Base-by-base conservation (phyloP, 1,140 invertebrate genomes). In the Dendrolimus punctatus region DNA sequence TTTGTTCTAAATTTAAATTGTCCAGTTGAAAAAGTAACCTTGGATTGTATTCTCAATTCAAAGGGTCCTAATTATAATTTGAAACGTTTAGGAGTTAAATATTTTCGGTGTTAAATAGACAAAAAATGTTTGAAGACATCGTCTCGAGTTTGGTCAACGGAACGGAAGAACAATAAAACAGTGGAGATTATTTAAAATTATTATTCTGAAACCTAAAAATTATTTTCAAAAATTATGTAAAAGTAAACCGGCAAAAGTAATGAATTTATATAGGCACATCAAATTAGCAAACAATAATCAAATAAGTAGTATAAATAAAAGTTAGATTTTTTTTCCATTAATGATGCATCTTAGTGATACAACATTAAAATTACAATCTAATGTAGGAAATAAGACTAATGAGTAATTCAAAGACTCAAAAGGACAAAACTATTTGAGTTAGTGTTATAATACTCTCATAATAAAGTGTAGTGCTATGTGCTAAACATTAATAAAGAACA, bases 61-160 rank as follows among this genome's bases (percentile, higher is more conserved):
- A 80, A 81, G 57, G 60, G 53, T 68, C 68, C 75, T 79, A 84
- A 84, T 84, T 84, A 81, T 80, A 80, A 77, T 80, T 75, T 80
- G 71, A 80, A 81, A 75, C 73, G 80, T 80, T 84, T 81, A 80
- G 54, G 63, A 74, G 71, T 70, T 71, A 80, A 84, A 84, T 84
- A 80, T 80, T 80, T 81, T 81, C 76, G 73, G 73, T 61, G 70
- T 76, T 63, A 68, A 73, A 79, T 76, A 73, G 71, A 71, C 62
- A 80, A 84, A 70, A 77, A 75, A 68, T 75, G 68, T 76, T 74
- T 73, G 71, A 76, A 76, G 76, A 81, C 76, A 71, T 80, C 75
- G 76, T 76, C 73, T 76, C 63, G 68, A 64, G 71, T 76, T 74
- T 74, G 73, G 73, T 80, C 76, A 81, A 81, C 76, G 70, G 55